phyloP scores from a whole-genome alignment of 2,113 vertebrate species.

The Alexandromys fortis region DNA sequence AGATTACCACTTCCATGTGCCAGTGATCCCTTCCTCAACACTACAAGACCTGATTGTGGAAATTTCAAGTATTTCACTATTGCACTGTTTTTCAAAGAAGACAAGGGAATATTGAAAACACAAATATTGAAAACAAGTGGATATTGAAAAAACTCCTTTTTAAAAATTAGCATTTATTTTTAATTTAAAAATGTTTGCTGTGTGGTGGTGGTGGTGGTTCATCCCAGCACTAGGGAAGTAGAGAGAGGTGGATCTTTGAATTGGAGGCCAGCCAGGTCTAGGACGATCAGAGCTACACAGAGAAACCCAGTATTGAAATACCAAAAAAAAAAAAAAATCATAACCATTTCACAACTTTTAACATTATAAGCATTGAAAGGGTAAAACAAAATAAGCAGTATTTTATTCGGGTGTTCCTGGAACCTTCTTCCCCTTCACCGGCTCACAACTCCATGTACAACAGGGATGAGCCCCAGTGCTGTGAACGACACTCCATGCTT shows the following conservation, averaged over 20 bases:
- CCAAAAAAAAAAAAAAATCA: background rate
- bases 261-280: too few species aligned
- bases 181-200: background rate
- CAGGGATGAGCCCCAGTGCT: background rate
- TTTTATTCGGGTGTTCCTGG: background rate
- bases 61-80: background rate
- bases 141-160: background rate
- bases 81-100: background rate
- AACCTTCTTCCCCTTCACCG: background rate
- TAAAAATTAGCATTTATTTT: slow-evolving; percentile 1
- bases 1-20: background rate
- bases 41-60: background rate
- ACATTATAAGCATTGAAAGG: background rate
- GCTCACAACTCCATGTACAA: background rate
- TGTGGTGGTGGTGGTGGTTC: too few species aligned
- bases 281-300: too few species aligned
- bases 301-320: too few species aligned
- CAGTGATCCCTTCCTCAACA: background rate
- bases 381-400: background rate
- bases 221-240: too few species aligned
- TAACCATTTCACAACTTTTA: background rate
- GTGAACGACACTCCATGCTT: background rate
- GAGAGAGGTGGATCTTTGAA: too few species aligned
- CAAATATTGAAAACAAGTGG: background rate
- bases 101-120: background rate